Evolutionary conservation across 2,113 vertebrate genomes (phyloP).

Genomic region (Motacilla alba): DNA sequence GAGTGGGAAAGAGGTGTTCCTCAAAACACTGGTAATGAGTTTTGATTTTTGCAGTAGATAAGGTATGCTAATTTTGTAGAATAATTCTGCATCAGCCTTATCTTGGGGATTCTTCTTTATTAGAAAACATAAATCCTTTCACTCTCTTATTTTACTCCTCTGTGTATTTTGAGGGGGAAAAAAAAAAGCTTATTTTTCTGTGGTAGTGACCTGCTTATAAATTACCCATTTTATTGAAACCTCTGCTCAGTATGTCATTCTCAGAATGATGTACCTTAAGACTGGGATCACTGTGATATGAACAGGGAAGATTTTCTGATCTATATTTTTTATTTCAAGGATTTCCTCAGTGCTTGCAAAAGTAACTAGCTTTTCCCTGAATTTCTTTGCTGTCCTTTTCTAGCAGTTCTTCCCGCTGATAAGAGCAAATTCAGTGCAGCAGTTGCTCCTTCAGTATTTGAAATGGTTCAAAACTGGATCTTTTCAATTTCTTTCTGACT

Average conservation of each 20-base stretch:
- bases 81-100: background rate
- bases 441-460: background rate
- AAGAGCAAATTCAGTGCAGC: background rate
- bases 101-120: background rate
- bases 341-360: background rate
- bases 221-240: background rate
- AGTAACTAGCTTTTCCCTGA: background rate
- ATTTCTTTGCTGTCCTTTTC: background rate
- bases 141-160: background rate
- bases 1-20: background rate
- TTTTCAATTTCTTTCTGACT: background rate
- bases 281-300: background rate
- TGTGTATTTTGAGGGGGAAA: background rate
- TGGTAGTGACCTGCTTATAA: background rate
- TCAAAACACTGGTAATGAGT: fast-evolving
- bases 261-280: background rate
- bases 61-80: background rate
- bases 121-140: background rate
- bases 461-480: background rate
- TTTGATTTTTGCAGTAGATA: background rate
- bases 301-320: background rate
- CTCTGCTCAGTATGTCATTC: background rate
- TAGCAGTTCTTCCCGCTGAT: background rate
- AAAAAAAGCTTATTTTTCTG: background rate
- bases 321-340: background rate